These are phyloP conservation scores for Telmatochromis sp. DNA, from an alignment of 2,113 vertebrate species.

Conservation along the genomic window DNA sequence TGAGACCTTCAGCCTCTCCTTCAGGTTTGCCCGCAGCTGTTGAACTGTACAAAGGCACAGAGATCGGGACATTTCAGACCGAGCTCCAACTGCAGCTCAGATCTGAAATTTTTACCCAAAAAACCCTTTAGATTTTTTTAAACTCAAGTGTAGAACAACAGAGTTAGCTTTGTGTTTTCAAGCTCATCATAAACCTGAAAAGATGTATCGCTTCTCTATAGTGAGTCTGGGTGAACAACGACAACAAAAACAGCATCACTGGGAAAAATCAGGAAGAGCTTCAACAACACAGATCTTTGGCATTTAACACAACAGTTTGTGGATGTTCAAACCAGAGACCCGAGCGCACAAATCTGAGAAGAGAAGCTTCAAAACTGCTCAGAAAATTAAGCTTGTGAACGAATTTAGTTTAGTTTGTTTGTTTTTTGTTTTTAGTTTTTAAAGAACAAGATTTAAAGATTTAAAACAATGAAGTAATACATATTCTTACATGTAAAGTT, in stretches of 20 bases:
- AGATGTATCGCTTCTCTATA: not conserved
- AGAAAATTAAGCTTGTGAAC: not conserved
- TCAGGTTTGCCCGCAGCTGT: not conserved
- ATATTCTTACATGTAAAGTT: not conserved
- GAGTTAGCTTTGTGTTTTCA: not conserved
- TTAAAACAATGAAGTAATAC: not conserved
- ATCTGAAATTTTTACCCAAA: not conserved
- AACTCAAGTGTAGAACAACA: not conserved
- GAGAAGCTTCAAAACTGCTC: not conserved
- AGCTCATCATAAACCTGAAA: not conserved
- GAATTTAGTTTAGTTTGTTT: not conserved
- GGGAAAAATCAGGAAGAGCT: not conserved
- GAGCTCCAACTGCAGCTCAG: not conserved
- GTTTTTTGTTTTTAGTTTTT: not conserved
- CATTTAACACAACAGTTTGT: not conserved
- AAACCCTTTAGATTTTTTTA: not conserved
- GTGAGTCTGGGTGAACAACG: not conserved
- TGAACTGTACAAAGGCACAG: constrained; percentile 12
- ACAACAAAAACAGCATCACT: not conserved
- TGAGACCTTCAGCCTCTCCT: constrained; percentile 29
- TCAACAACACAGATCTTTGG: constrained; percentile 12
- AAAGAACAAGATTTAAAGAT: not conserved
- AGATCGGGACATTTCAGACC: not conserved
- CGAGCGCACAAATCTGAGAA: not conserved
- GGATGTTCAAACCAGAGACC: not conserved